Evolutionary conservation across 2,797 vertebrate species (phyloP).

Genomic region (Lophotriccus pileatus): DNA sequence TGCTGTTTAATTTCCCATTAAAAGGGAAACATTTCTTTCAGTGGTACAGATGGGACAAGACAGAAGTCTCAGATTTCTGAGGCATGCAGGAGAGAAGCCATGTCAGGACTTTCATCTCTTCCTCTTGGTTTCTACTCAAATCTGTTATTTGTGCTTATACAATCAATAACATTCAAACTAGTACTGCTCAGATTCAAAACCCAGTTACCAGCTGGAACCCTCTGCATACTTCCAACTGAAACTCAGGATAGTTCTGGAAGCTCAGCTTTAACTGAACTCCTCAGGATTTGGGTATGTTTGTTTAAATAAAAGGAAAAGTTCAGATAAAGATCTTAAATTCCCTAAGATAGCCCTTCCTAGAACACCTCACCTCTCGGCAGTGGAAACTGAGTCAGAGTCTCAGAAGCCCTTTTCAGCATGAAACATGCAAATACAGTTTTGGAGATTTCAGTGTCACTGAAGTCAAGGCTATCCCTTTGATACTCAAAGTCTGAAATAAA

Average conservation of each 20-base stretch:
- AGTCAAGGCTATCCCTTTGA: background rate
- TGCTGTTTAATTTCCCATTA: background rate
- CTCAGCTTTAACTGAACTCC: background rate
- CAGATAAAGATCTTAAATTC: background rate
- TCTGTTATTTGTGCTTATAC: background rate
- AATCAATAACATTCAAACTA: background rate
- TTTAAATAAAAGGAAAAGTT: background rate
- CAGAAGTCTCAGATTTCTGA: background rate
- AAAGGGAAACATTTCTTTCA: background rate
- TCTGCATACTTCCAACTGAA: background rate
- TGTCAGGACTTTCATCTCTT: background rate
- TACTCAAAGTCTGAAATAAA: background rate
- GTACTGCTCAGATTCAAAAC: background rate
- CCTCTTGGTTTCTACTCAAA: background rate
- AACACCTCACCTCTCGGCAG: background rate
- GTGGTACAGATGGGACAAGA: background rate
- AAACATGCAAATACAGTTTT: background rate
- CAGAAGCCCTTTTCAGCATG: background rate
- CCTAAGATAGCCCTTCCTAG: background rate
- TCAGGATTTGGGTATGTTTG: background rate
- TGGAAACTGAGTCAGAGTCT: background rate
- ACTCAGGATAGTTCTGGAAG: background rate
- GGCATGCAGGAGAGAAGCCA: fast-evolving
- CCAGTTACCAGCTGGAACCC: background rate
- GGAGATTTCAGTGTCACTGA: background rate